Evolutionary conservation across 2,888 invertebrate genomes (phyloP).

Genomic region (Drosophila paramelanica): DNA sequence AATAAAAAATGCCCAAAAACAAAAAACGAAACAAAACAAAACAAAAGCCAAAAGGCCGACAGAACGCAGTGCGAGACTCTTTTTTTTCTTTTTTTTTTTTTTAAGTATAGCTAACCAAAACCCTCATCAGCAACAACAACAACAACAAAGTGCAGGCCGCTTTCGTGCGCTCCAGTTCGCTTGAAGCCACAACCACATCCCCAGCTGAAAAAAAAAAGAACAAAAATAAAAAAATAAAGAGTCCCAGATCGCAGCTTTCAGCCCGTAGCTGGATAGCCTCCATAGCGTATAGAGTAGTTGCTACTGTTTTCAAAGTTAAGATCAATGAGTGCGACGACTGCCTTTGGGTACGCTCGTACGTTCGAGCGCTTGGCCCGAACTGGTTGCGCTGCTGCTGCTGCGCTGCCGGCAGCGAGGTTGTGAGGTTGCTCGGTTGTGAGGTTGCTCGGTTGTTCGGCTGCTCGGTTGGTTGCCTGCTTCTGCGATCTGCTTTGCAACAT

Average conservation of each 20-base stretch:
- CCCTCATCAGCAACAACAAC: slow-evolving; percentile 67
- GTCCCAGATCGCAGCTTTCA: slow-evolving; percentile 40
- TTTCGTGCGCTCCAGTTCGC: slow-evolving; percentile 73
- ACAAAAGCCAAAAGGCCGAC: slow-evolving; percentile 63
- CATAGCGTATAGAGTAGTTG: slow-evolving; percentile 57
- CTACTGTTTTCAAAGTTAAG: slow-evolving; percentile 83
- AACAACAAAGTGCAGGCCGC: slow-evolving; percentile 80
- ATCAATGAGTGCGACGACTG: slow-evolving; percentile 78
- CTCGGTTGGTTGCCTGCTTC: slow-evolving; percentile 29
- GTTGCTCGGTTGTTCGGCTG: slow-evolving; percentile 20
- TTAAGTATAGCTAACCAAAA: slow-evolving; percentile 75
- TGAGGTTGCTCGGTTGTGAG: too few relatives aligned
- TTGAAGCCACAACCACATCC: slow-evolving; percentile 43
- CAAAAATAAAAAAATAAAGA: slow-evolving; percentile 22
- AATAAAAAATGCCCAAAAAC: slow-evolving; percentile 22
- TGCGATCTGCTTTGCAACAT: slow-evolving; percentile 82
- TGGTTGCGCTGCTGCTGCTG: slow-evolving; percentile 7
- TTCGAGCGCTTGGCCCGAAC: slow-evolving; percentile 39
- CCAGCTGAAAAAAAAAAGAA: slow-evolving; percentile 12
- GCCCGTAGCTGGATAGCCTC: slow-evolving; percentile 21
- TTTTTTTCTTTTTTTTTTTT: slow-evolving; percentile 5
- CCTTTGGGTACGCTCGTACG: slow-evolving; percentile 50
- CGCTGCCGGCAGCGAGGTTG: too few relatives aligned
- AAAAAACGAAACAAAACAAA: slow-evolving; percentile 29
- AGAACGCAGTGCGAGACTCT: slow-evolving; percentile 35